Base-by-base conservation (phyloP, 2,797 vertebrate species). In the Enoplosus armatus region DNA sequence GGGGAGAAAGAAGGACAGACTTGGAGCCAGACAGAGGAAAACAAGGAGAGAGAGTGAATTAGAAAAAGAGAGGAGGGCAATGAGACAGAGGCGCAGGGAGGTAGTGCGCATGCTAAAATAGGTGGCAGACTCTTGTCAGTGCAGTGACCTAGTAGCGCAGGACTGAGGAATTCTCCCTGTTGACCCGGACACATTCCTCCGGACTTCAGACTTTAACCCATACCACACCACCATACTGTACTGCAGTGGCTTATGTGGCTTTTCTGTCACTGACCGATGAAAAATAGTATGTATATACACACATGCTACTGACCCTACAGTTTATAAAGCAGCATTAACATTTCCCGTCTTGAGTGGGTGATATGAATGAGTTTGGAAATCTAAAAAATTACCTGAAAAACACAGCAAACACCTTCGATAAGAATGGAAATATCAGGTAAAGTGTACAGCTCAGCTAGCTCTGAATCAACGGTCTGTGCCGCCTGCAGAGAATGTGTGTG, bases 131-230 rank as follows among this genome's bases (percentile, higher is more conserved):
- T 90, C 90, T 89, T 87, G 91, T 90, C 91, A 90, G 90, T 83
- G 90, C 84, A 82, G 81, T 89, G 91, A 92, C 91, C 90, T 89
- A 89, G 89, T 93, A 89, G 77, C 85, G 61, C 84, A 90, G 85
- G 89, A 88, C 93, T 89, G 92, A 93, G 92, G 92, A 94, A 95
- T 94, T 93, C 92, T 91, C 87, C 84, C 82, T 11, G 72, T 85
- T 80, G 79, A 91, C 89, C 87, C 72, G 80, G 81, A 93, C 90
- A 91, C 93, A 93, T 94, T 94, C 91, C 90, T 90, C 85, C 76
- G 3, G 84, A 86, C 87, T 77, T 90, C 86, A 90, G 87, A 87
- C 48, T 7, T 93, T 92, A 94, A 93, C 93, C 90, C 90, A 72
- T 85, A 80, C 79, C 61, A 59, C 70, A 31, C 91, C 90, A 50